Evolutionary conservation across 1,140 invertebrate genomes (phyloP).

Genomic region (Antheraea mylitta): DNA sequence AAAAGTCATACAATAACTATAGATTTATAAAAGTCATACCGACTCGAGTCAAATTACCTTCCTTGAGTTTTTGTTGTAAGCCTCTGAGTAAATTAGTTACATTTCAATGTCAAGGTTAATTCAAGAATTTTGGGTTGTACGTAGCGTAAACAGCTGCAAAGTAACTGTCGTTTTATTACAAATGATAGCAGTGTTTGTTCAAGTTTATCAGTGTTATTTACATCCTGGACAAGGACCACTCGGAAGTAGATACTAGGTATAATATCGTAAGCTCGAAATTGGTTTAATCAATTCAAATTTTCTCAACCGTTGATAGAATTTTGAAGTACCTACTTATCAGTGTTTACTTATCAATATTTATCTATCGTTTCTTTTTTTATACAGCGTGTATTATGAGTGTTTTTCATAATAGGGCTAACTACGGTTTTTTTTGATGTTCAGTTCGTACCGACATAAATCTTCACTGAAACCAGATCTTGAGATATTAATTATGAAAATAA

Average conservation of each 20-base stretch:
- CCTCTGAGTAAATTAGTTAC: slow-evolving; percentile 30
- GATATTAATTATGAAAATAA: too few species aligned
- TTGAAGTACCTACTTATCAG: not conserved
- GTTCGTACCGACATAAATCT: too few species aligned
- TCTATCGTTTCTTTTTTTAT: too few species aligned
- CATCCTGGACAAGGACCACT: not conserved
- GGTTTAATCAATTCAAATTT: not conserved
- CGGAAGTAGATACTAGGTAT: not conserved
- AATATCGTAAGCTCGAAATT: not conserved
- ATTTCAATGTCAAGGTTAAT: slow-evolving; percentile 39
- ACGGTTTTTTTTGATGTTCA: too few species aligned
- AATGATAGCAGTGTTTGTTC: not conserved
- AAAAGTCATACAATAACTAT: slow-evolving; percentile 16
- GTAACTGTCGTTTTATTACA: not conserved
- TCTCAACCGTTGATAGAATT: not conserved
- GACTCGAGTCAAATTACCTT: slow-evolving; percentile 35
- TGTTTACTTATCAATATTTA: not conserved
- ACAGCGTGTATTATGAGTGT: too few species aligned
- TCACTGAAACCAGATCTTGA: too few species aligned
- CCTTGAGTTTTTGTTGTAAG: slow-evolving; percentile 32
- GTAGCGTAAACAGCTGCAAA: not conserved
- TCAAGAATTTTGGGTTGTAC: slow-evolving; percentile 1
- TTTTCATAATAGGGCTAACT: too few species aligned
- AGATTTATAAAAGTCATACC: slow-evolving; percentile 19
- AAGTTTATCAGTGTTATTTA: not conserved